Evolutionary conservation across 2,888 invertebrate species (phyloP).

Genomic region (Ornithoptera priamus): DNA sequence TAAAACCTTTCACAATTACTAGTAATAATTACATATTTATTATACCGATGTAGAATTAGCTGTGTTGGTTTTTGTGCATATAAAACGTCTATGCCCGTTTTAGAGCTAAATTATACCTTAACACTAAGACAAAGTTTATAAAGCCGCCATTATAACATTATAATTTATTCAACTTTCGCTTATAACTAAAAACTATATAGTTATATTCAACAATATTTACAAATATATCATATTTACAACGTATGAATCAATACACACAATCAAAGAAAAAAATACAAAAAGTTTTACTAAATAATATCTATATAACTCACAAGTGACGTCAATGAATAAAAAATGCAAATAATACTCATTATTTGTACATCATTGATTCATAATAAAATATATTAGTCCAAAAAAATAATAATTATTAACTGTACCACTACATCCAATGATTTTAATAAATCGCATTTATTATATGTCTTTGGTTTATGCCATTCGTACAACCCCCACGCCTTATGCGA

Average conservation of each 20-base stretch:
- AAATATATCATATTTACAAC: slow-evolving; percentile 9
- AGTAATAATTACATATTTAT: not conserved
- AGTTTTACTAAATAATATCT: not conserved
- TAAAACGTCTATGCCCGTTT: not conserved
- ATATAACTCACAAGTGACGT: slow-evolving; percentile 5
- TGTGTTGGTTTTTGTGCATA: not conserved
- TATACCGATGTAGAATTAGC: not conserved
- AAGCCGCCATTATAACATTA: slow-evolving; percentile 22
- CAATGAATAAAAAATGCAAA: slow-evolving; percentile 11
- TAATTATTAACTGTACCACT: not conserved
- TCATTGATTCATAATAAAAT: not conserved
- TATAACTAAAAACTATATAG: not conserved
- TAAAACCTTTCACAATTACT: not conserved
- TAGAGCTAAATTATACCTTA: not conserved
- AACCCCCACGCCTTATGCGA: too few species aligned
- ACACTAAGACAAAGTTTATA: slow-evolving; percentile 13
- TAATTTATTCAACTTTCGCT: not conserved
- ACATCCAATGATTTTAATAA: not conserved
- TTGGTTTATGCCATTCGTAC: too few species aligned
- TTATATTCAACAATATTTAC: slow-evolving; percentile 1
- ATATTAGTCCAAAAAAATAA: not conserved
- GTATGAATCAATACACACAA: not conserved
- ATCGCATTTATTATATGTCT: too few species aligned
- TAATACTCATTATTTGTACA: slow-evolving; percentile 14
- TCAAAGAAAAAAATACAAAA: not conserved